Evolutionary conservation across 2,113 vertebrate genomes (phyloP), one percentile per base, ranked within the genome.

Genomic region (Odocoileus virginianus): DNA sequence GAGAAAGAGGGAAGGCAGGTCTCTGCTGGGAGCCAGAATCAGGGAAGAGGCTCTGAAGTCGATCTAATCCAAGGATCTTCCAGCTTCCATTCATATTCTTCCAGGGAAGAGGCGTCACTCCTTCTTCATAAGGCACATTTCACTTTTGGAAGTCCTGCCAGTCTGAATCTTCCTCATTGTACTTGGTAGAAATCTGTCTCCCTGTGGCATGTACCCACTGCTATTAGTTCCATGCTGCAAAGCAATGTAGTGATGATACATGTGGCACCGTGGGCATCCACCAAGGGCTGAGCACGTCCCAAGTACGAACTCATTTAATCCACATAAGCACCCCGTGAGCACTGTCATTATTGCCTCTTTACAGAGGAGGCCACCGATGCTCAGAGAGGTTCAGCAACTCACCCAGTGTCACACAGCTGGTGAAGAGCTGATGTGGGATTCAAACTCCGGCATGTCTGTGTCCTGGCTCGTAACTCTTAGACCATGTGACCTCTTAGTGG

Each of bases 401-500:
- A 36, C 30, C 47, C 2, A 1, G 45, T 0, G 25, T 45, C 79
- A 47, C 78, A 45, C 55, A 27, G 64, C 16, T 4, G 30, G n/a
- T 50, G 25, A 64, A 54, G 19, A 52, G 71, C 25, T 36, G 47
- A 64, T 50, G 36, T 55, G 45, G 52, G 45, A 17, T 36, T 27
- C 54, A 16, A 71, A 36, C n/a, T 10, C 45, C 23, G 45, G 21
- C n/a, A 13, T 0, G 15, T 12, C 85, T 28, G 60, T 33, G 13
- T 21, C 36, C 54, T 21, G 4, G 25, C 58, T 28, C 8, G 3
- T 40, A 13, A 19, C 43, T 4, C 16, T 10, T 8, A 30, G 36
- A 3, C 17, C 67, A 15, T 1, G 2, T 47, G 7, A 17, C n/a
- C 36, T 33, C 27, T 36, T 28, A 11, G 0, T 8, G 52, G 25